Base-by-base conservation (phyloP, 2,797 vertebrate species). In the Pantherophis alleghaniensis region DNA sequence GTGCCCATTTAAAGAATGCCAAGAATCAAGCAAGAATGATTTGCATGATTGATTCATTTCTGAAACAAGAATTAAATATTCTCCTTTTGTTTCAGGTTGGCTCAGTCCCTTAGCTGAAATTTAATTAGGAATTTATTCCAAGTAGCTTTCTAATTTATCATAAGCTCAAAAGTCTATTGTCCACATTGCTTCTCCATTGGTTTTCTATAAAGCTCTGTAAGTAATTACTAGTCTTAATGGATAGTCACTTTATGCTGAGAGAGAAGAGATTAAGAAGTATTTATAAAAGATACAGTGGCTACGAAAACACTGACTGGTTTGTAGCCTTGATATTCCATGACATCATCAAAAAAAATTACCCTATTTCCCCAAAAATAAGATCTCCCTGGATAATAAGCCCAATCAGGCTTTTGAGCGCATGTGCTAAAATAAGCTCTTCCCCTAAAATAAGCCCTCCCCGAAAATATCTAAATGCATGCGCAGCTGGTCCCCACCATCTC, bases 121-220 rank as follows among this genome's bases (percentile, higher is more conserved):
- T 96, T 94, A 94, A 94, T 94, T 93, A 92, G 95, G 96, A 96
- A 95, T 95, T 94, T 57, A 95, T 95, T 94, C 47, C 94, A 92
- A 95, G 96, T 86, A 95, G 60, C 56, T 87, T 91, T 94, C 94
- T 94, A 96, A 74, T 96, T 95, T 89, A 94, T 88, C 59, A 86
- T 57, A 95, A 95, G 95, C 89, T 95, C 93, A 96, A 95, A 97
- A 96, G 74, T 60, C 91, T 95, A 18, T 92, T 96, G 97, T 97
- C n/a, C 91, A 93, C 92, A 90, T 86, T 95, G 93, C 90, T 94
- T 95, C 91, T 92, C 92, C 94, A 96, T 42, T 91, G 96, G 95
- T 86, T 94, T 91, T 94, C 96, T 95, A 95, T 96, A 93, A 96
- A 96, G 91, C 47, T 74, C 92, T 92, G 87, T 91, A 96, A 96